phyloP scores from a whole-genome alignment of 2,888 invertebrate species.

The Tinea semifulvella region DNA sequence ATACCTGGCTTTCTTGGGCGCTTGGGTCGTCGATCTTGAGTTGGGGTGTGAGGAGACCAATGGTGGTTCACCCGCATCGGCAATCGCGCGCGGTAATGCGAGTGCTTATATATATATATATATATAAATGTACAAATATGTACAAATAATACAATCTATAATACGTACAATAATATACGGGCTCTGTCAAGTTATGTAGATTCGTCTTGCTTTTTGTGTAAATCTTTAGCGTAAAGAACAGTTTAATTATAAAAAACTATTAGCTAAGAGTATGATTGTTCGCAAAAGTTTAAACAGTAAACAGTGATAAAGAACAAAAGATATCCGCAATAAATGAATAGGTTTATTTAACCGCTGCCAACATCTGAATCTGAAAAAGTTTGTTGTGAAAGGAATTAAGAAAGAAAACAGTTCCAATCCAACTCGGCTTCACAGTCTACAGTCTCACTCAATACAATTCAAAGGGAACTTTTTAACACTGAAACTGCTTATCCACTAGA shows the following conservation, averaged over 20 bases:
- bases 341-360: constrained; percentile 13
- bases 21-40: too few relatives aligned
- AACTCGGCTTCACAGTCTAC: constrained; percentile 10
- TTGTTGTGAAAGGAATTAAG: constrained; percentile 15
- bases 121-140: too few relatives aligned
- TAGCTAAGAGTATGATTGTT: neutral
- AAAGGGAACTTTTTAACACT: neutral
- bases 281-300: neutral
- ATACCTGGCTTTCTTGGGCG: too few relatives aligned
- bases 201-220: neutral
- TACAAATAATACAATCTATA: too few relatives aligned
- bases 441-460: constrained; percentile 8
- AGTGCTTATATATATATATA: too few relatives aligned
- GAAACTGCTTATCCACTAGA: too few relatives aligned
- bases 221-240: neutral
- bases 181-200: too few relatives aligned
- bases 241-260: neutral
- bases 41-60: too few relatives aligned
- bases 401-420: constrained; percentile 15
- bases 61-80: too few relatives aligned
- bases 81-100: too few relatives aligned
- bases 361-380: constrained; percentile 11
- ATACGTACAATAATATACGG: too few relatives aligned
- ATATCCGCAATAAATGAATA: constrained; percentile 9
- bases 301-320: neutral